phyloP scores from a whole-genome alignment of 2,888 invertebrate species.

The Pyralis farinalis region DNA sequence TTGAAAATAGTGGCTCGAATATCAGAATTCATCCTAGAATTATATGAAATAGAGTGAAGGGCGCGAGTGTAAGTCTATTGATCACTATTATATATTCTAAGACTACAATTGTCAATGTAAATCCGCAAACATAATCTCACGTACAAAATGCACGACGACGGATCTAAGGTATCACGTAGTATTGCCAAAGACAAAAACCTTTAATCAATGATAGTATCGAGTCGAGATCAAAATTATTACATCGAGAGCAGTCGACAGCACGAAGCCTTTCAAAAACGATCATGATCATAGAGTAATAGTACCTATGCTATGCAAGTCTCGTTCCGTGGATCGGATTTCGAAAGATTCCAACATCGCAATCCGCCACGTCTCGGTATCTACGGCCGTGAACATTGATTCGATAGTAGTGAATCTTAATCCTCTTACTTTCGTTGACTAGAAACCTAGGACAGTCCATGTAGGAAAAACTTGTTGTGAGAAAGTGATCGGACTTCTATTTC shows the following conservation, averaged over 20 bases:
- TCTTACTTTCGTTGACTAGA: constrained; percentile 35
- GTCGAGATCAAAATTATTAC: constrained; percentile 1
- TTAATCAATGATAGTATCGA: background rate
- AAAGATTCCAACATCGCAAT: constrained; percentile 26
- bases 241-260: constrained; percentile 8
- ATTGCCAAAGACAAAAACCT: background rate
- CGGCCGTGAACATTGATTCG: constrained; percentile 46
- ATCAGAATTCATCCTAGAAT: no score
- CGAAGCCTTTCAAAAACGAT: constrained; percentile 1
- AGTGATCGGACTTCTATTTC: constrained; percentile 5
- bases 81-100: no score
- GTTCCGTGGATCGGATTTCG: constrained; percentile 23
- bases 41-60: no score
- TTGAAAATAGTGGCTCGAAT: no score
- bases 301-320: constrained; percentile 14
- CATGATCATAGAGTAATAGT: background rate
- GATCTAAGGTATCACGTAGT: background rate
- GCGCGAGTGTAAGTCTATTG: no score
- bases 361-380: constrained; percentile 24
- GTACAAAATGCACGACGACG: no score
- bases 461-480: constrained; percentile 7
- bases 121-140: no score
- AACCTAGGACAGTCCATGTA: background rate
- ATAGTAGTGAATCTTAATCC: constrained; percentile 33
- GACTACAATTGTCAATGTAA: no score